These are phyloP conservation scores for Zaprionus africanus DNA, from an alignment of 1,140 invertebrate genomes.

Conservation along the genomic window DNA sequence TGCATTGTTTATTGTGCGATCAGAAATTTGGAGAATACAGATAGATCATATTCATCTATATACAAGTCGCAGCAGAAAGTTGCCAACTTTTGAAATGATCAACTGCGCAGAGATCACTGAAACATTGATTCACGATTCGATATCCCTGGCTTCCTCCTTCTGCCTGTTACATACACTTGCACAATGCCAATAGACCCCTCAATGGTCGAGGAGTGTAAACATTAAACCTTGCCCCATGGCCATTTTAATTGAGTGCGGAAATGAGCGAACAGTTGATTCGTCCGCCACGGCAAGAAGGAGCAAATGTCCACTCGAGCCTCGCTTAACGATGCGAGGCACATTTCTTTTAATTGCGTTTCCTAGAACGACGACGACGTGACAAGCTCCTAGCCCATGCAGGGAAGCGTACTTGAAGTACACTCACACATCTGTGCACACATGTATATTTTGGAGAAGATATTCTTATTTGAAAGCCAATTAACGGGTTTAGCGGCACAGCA, in stretches of 20 bases:
- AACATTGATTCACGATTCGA: too few species aligned
- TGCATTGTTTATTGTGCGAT: too few species aligned
- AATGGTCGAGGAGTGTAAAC: neutral
- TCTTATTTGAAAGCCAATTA: slow-evolving; percentile 65
- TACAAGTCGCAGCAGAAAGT: too few species aligned
- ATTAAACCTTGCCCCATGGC: slow-evolving; percentile 26
- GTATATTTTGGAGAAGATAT: slow-evolving; percentile 21
- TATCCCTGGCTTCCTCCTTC: too few species aligned
- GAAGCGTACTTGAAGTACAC: neutral
- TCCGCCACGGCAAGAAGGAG: slow-evolving; percentile 23
- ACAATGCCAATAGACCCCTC: too few species aligned
- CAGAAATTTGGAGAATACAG: too few species aligned
- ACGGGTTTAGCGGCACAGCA: slow-evolving; percentile 51
- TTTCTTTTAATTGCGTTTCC: slow-evolving; percentile 62
- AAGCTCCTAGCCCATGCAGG: slow-evolving; percentile 37
- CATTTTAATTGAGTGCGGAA: slow-evolving; percentile 74
- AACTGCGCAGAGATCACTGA: too few species aligned
- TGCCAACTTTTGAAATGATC: too few species aligned
- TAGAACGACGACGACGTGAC: slow-evolving; percentile 42
- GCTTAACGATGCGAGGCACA: slow-evolving; percentile 56
- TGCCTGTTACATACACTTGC: too few species aligned
- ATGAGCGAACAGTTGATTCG: slow-evolving; percentile 47
- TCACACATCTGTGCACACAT: neutral
- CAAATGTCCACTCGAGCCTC: slow-evolving; percentile 28
- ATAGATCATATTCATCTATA: too few species aligned